phyloP scores from a whole-genome alignment of 92 coral and sea anemone genomes.

The Epizoanthus scotinus region DNA sequence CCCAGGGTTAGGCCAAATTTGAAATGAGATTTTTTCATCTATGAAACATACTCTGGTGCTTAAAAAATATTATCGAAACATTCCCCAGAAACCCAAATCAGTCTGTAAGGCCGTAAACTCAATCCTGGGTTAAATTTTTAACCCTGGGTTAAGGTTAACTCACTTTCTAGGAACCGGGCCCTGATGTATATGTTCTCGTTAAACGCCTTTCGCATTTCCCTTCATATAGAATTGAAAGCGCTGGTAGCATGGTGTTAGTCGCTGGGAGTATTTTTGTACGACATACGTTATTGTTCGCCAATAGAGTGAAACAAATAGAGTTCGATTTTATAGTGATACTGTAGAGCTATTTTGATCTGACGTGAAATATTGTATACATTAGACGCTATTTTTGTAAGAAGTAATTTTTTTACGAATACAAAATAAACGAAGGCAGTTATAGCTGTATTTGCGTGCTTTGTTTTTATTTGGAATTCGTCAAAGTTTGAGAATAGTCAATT shows the following conservation, averaged over 20 bases:
- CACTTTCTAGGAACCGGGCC: too few relatives aligned
- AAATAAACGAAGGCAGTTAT: not conserved
- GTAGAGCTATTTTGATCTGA: slow-evolving; percentile 1
- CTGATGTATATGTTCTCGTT: too few relatives aligned
- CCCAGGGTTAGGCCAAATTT: too few relatives aligned
- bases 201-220: too few relatives aligned
- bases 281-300: not conserved
- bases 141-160: too few relatives aligned
- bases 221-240: not conserved
- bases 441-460: not conserved
- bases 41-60: too few relatives aligned
- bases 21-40: too few relatives aligned
- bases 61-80: too few relatives aligned
- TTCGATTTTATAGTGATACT: slow-evolving; percentile 4
- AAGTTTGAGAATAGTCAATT: not conserved
- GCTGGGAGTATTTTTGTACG: slow-evolving; percentile 21
- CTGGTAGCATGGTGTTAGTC: not conserved
- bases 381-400: slow-evolving; percentile 32
- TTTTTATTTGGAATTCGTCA: not conserved
- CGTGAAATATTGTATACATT: not conserved
- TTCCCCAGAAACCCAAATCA: too few relatives aligned
- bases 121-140: too few relatives aligned
- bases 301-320: not conserved
- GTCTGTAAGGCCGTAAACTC: too few relatives aligned
- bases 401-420: not conserved